These are phyloP conservation scores for Enhydra lutris DNA, from an alignment of 2,113 vertebrate genomes.

Conservation along the genomic window DNA sequence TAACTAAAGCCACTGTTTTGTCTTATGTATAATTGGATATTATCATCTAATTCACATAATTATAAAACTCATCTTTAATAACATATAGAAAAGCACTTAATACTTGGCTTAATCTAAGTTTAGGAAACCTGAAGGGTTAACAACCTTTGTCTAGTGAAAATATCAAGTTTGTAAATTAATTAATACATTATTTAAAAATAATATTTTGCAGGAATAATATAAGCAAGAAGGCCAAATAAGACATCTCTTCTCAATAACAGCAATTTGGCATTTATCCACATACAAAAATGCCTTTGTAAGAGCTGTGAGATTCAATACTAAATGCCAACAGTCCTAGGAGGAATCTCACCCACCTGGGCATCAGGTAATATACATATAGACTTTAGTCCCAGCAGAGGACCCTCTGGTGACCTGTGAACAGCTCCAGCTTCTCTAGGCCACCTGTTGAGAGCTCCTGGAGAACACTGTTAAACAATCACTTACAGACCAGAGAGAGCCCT, in stretches of 20 bases:
- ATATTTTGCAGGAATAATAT: background rate
- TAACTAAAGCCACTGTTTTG: background rate
- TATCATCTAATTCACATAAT: background rate
- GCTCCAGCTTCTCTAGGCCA: background rate
- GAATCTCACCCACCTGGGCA: background rate
- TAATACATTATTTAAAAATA: background rate
- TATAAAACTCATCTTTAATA: background rate
- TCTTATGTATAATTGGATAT: background rate
- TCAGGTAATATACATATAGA: background rate
- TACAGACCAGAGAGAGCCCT: background rate
- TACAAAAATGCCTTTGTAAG: background rate
- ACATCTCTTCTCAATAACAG: background rate
- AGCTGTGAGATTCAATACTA: background rate
- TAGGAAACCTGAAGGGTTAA: background rate
- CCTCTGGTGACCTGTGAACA: background rate
- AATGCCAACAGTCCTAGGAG: background rate
- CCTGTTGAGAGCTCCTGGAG: background rate
- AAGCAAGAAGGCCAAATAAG: background rate
- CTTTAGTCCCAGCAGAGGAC: background rate
- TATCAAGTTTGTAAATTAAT: background rate
- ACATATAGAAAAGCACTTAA: background rate
- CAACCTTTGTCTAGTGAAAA: background rate
- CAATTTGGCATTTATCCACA: background rate
- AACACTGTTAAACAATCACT: background rate
- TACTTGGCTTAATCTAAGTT: background rate